These are phyloP conservation scores for Limnephilus marmoratus DNA, from an alignment of 2,888 invertebrate genomes.

Conservation along the genomic window DNA sequence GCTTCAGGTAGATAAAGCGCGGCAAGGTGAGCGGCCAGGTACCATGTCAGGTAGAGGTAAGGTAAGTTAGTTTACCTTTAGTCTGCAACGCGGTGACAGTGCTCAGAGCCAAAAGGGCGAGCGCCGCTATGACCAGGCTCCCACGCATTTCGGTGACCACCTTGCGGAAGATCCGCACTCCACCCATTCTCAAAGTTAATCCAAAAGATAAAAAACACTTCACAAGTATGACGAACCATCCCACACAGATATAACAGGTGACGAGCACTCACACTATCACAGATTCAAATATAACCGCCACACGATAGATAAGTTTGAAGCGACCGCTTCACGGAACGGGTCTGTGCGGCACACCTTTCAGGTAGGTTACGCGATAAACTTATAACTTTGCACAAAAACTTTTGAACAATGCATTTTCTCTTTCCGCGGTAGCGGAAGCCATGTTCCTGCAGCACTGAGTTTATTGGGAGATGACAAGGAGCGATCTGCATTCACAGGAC, in stretches of 20 bases:
- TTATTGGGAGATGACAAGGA: conserved; percentile 13
- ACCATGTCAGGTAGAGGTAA: not conserved
- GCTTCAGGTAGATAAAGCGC: not conserved
- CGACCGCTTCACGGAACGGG: conserved; percentile 56
- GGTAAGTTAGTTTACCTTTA: conserved; percentile 44
- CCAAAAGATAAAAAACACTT: conserved; percentile 52
- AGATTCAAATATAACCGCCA: conserved; percentile 59
- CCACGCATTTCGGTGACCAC: conserved; percentile 30
- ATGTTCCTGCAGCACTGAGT: conserved; percentile 29
- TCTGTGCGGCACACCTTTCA: conserved; percentile 56
- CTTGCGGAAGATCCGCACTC: not conserved
- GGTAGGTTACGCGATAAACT: conserved; percentile 56
- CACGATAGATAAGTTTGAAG: conserved; percentile 51
- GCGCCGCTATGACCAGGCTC: conserved; percentile 23
- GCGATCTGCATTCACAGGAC: conserved; percentile 30
- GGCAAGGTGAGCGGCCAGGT: conserved; percentile 11
- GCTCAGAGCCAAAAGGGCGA: conserved; percentile 21
- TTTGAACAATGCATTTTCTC: conserved; percentile 52
- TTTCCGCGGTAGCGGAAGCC: conserved; percentile 32
- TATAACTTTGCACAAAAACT: conserved; percentile 59
- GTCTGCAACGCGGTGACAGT: conserved; percentile 43
- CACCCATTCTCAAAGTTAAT: conserved; percentile 51
- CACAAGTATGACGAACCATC: conserved; percentile 43
- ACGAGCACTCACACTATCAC: conserved; percentile 57
- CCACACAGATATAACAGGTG: conserved; percentile 35